Evolutionary conservation across 2,888 invertebrate genomes (phyloP).

Genomic region (Cephus pygmeus): DNA sequence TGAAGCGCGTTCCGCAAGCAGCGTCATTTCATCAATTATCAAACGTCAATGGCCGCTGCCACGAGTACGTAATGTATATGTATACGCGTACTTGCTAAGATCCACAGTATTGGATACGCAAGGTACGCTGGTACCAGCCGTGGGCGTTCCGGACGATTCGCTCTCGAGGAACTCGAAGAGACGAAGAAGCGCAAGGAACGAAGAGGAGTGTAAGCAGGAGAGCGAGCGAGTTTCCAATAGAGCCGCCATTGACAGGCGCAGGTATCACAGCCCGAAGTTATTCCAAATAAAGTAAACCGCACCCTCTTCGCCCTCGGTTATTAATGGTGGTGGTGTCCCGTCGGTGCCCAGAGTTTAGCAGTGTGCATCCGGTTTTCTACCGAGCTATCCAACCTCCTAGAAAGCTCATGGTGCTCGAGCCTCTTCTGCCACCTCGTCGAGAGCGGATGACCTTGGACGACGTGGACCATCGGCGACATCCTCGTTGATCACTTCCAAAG

Average conservation of each 20-base stretch:
- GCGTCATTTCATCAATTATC: constrained; percentile 49
- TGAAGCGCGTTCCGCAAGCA: constrained; percentile 8
- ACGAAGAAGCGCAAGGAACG: constrained; percentile 10
- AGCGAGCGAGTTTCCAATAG: constrained; percentile 26
- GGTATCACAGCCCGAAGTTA: constrained; percentile 35
- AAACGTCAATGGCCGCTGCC: constrained; percentile 27
- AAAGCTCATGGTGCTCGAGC: constrained; percentile 31
- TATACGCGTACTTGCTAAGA: constrained; percentile 14
- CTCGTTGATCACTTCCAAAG: background rate
- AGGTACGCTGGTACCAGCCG: constrained; percentile 18
- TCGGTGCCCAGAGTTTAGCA: constrained; percentile 42
- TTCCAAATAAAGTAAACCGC: constrained; percentile 43
- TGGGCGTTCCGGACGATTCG: constrained; percentile 32
- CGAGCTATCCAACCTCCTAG: constrained; percentile 34
- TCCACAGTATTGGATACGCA: constrained; percentile 20
- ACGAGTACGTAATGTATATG: constrained; percentile 1
- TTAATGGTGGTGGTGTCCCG: constrained; percentile 44
- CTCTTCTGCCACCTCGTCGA: constrained; percentile 33
- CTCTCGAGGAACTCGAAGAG: constrained; percentile 6
- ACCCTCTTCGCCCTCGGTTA: constrained; percentile 40
- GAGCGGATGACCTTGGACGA: constrained; percentile 46
- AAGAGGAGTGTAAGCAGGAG: constrained; percentile 23
- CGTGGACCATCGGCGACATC: constrained; percentile 12
- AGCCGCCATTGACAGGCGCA: constrained; percentile 30
- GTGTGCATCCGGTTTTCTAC: constrained; percentile 49